A percentile compares a stretch with the other conserved stretches of the same genome.
Evolutionary conservation across 35 echinoderm and acorn worm genomes (phyloP).

Genomic region (Diadema setosum): DNA sequence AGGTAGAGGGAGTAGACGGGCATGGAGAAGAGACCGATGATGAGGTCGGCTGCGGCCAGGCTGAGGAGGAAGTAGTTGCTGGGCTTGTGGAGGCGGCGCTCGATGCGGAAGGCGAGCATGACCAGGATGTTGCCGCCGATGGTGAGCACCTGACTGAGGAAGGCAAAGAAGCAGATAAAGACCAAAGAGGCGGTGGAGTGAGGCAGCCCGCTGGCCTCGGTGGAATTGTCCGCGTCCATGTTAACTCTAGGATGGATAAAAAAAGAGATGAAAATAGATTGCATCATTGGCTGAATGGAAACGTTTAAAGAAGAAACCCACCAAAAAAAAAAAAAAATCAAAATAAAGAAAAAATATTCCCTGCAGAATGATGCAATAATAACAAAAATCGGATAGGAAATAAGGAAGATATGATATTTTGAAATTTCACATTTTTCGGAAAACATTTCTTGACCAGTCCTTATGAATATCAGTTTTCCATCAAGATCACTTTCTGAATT

Average conservation of each 20-base stretch:
- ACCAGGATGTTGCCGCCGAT: conserved; percentile 95
- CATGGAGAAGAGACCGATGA: conserved; percentile 98
- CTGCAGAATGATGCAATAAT: too few relatives aligned
- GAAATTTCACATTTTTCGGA: too few relatives aligned
- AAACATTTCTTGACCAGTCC: too few relatives aligned
- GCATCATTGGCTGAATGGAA: not conserved
- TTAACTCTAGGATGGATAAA: not conserved
- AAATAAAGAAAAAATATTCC: too few relatives aligned
- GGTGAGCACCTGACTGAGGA: conserved; percentile 78
- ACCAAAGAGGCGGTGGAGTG: conserved; percentile 45
- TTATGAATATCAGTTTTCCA: too few relatives aligned
- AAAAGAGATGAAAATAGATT: not conserved
- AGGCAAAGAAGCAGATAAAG: conserved; percentile 81
- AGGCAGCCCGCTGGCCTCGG: conserved; percentile 1
- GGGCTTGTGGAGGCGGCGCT: conserved; percentile 88
- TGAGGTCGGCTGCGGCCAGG: conserved; percentile 91
- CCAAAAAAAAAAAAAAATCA: too few relatives aligned
- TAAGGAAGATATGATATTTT: too few relatives aligned
- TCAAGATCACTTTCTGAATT: not conserved
- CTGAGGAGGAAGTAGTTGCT: conserved; percentile 99
- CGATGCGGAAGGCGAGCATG: conserved; percentile 84
- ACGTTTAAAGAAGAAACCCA: not conserved
- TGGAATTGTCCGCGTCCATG: not conserved
- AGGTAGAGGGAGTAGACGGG: conserved; percentile 92
- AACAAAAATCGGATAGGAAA: too few relatives aligned